Evolutionary conservation across 2,888 invertebrate genomes (phyloP).

Genomic region (Drosophila merina): DNA sequence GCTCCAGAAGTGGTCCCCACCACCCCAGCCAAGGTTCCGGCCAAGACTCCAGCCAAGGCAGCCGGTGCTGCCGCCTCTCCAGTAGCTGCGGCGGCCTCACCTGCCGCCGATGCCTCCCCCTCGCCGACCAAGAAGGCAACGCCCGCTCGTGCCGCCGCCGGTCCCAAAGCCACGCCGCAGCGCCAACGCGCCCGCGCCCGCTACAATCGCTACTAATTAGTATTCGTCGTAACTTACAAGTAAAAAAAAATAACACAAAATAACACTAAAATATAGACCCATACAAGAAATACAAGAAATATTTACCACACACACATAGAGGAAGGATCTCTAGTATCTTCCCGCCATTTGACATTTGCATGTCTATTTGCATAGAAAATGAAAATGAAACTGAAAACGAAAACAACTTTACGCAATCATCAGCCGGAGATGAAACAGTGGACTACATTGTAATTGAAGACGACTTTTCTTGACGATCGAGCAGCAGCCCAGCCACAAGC

Average conservation of each 20-base stretch:
- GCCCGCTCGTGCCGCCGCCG: slow-evolving; percentile 71
- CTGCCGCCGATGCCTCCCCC: slow-evolving; percentile 84
- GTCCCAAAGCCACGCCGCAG: slow-evolving; percentile 81
- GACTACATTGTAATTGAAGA: slow-evolving; percentile 33
- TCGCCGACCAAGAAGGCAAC: slow-evolving; percentile 82
- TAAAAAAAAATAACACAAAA: slow-evolving; percentile 4
- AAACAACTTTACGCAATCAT: slow-evolving; percentile 23
- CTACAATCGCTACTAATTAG: slow-evolving; percentile 82
- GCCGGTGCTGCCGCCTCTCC: slow-evolving; percentile 37
- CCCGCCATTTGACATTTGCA: slow-evolving; percentile 63
- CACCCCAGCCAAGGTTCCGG: slow-evolving; percentile 49
- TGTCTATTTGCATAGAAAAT: slow-evolving; percentile 57
- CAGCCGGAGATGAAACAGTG: slow-evolving; percentile 25
- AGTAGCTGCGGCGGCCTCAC: slow-evolving; percentile 55
- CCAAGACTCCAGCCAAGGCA: slow-evolving; percentile 69
- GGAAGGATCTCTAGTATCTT: slow-evolving; percentile 8
- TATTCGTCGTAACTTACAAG: slow-evolving; percentile 12
- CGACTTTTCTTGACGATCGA: slow-evolving; percentile 30
- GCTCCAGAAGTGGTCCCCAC: slow-evolving; percentile 55
- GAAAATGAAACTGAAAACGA: neutral
- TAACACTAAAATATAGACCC: slow-evolving; percentile 23
- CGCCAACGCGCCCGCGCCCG: slow-evolving; percentile 83
- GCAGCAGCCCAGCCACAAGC: slow-evolving; percentile 8
- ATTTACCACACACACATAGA: slow-evolving; percentile 14
- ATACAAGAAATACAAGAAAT: slow-evolving; percentile 2